Percentiles rank a stretch among this genome's conserved stretches.
Conservation (phyloP, 2,888 invertebrate species). For the Nomada fucata region DNA sequence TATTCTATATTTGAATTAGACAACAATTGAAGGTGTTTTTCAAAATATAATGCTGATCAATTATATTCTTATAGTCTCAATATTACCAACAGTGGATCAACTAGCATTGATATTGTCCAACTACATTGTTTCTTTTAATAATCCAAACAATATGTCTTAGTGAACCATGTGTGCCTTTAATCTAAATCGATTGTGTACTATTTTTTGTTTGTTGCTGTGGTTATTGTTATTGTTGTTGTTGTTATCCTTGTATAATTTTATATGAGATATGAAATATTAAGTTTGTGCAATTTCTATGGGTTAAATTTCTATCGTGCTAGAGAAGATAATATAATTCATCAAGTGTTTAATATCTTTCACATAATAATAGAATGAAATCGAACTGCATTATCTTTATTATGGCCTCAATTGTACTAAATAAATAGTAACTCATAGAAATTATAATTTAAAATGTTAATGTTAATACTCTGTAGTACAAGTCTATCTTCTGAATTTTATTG, state of each 20-base stretch:
- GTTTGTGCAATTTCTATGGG: constrained; percentile 19
- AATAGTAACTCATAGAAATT: constrained; percentile 14
- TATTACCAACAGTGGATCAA: constrained; percentile 53
- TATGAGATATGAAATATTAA: constrained; percentile 6
- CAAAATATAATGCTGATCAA: constrained; percentile 34
- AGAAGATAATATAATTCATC: neutral
- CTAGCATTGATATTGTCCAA: constrained; percentile 59
- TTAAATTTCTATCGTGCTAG: constrained; percentile 6
- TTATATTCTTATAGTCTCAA: constrained; percentile 44
- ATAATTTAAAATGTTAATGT: constrained; percentile 37
- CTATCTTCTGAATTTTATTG: constrained; percentile 35
- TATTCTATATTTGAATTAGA: constrained; percentile 11
- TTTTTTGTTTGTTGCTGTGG: constrained; percentile 4
- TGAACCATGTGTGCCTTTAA: constrained; percentile 72
- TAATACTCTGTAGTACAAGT: constrained; percentile 24
- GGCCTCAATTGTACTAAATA: neutral
- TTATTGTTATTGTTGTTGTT: constrained; percentile 4
- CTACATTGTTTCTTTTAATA: constrained; percentile 46
- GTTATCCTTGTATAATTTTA: constrained; percentile 29
- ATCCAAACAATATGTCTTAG: constrained; percentile 62
- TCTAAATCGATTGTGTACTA: constrained; percentile 54
- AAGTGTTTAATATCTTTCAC: neutral
- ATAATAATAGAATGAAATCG: constrained; percentile 11
- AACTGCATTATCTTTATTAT: neutral
- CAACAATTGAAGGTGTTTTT: constrained; percentile 15